Base-by-base conservation (phyloP, 2,113 vertebrate genomes). In the Oriolus oriolus region DNA sequence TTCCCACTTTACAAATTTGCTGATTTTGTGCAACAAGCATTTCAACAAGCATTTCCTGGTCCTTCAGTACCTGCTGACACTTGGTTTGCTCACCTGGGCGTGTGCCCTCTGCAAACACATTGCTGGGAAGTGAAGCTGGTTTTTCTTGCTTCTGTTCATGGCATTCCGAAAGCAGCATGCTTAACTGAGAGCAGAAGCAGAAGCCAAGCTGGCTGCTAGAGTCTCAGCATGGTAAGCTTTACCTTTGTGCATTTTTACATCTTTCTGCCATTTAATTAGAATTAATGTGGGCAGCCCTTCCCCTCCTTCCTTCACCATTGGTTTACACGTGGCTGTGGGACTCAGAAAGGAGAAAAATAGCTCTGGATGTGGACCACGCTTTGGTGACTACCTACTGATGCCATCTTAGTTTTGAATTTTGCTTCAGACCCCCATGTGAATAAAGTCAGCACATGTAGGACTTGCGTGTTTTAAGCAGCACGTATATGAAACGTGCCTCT, bases 101-200 rank as follows among this genome's bases (percentile, higher is more conserved):
- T 98, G 96, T 96, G 82, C 63, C 11, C 27, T 92, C 50, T 95
- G 95, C 91, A 97, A 98, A 98, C 57, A 98, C 87, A n/a, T 33
- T 10, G 2, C 60, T 85, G 80, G 95, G 95, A 93, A 28, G 35
- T 31, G 94, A 66, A 90, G 88, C 97, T 96, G 96, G 96, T 98
- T 98, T 98, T 97, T 97, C 98, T 97, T 94, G 97, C 97, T 97
- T 75, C 84, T 87, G 39, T 23, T 44, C 42, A 59, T 35, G 82
- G 70, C 8, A 57, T 49, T 96, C 83, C 84, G 39, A 63, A 78
- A 84, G 65, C 15, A 7, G 17, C 30, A 6, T 39, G 60, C 37
- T 44, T 11, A 22, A 35, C 47, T n/a, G 59, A 73, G 60, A 84
- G 16, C 39, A 35, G 31, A 37, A 65, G 27, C 24, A 89, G 61